phyloP scores from a whole-genome alignment of 2,797 vertebrate species.

The Tolypeutes matacus region DNA sequence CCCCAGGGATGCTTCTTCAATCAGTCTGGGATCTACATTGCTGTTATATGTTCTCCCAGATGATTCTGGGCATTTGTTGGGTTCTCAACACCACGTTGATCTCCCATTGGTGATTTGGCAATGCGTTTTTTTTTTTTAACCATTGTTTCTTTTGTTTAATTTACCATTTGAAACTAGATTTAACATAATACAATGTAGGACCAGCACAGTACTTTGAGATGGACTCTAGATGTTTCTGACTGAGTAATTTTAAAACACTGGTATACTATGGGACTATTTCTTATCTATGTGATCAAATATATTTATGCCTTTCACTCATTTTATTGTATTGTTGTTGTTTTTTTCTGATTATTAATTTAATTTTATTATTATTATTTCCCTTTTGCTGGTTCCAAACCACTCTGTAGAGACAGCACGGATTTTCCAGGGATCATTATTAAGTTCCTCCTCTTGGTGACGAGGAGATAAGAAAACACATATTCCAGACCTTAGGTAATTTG shows the following conservation, averaged over 20 bases:
- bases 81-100: neutral
- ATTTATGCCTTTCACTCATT: neutral
- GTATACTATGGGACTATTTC: neutral
- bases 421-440: neutral
- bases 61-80: neutral
- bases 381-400: neutral
- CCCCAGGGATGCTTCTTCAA: neutral
- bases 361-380: too few relatives aligned
- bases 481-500: neutral
- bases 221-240: conserved; percentile 14
- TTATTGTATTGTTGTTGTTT: neutral
- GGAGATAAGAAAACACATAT: neutral
- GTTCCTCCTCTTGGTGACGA: neutral
- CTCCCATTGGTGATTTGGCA: neutral
- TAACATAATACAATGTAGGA: neutral
- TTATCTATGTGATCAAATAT: conserved; percentile 28
- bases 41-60: neutral
- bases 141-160: conserved; percentile 42
- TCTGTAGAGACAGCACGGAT: neutral
- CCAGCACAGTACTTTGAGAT: neutral
- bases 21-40: neutral
- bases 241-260: neutral
- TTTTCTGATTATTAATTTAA: too few relatives aligned
- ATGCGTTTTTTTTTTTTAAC: neutral
- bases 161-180: neutral